A percentile compares a stretch with the other conserved stretches of the same genome.
These are phyloP conservation scores for Galeruca laticollis DNA, from an alignment of 2,888 invertebrate genomes.

Conservation along the genomic window DNA sequence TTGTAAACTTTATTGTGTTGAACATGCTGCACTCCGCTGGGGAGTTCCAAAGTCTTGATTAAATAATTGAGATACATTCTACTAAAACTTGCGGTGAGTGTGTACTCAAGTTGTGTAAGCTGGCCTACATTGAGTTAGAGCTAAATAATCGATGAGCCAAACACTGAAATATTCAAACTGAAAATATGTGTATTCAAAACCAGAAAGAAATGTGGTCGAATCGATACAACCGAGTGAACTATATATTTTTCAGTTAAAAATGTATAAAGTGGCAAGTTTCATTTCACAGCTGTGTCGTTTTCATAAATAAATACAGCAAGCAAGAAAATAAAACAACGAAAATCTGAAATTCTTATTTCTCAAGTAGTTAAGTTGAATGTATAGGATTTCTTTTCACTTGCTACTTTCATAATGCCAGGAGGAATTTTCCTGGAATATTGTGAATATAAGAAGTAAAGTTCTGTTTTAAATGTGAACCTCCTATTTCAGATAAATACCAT, in stretches of 20 bases:
- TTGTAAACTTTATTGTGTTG: constrained; percentile 24
- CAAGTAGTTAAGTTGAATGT: too few species aligned
- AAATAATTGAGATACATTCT: constrained; percentile 30
- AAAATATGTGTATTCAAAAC: constrained; percentile 13
- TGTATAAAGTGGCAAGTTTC: not conserved
- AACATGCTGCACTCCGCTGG: constrained; percentile 28
- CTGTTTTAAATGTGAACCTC: too few species aligned
- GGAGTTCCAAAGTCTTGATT: constrained; percentile 32
- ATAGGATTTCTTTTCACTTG: too few species aligned
- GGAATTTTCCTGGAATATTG: too few species aligned
- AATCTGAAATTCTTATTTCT: too few species aligned
- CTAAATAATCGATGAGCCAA: constrained; percentile 26
- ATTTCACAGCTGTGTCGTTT: not conserved
- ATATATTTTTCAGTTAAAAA: constrained; percentile 45
- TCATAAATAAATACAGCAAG: too few species aligned
- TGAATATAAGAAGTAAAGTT: too few species aligned
- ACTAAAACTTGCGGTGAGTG: constrained; percentile 30
- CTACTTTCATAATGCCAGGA: too few species aligned
- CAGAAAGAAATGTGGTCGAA: not conserved
- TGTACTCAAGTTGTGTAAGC: constrained; percentile 31
- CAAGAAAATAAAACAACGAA: too few species aligned
- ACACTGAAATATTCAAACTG: constrained; percentile 6
- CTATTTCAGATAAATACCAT: too few species aligned
- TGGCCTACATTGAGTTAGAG: constrained; percentile 30
- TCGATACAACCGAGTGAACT: not conserved